Conservation (phyloP, 1,140 invertebrate species). For the Hylaeus anthracinus region DNA sequence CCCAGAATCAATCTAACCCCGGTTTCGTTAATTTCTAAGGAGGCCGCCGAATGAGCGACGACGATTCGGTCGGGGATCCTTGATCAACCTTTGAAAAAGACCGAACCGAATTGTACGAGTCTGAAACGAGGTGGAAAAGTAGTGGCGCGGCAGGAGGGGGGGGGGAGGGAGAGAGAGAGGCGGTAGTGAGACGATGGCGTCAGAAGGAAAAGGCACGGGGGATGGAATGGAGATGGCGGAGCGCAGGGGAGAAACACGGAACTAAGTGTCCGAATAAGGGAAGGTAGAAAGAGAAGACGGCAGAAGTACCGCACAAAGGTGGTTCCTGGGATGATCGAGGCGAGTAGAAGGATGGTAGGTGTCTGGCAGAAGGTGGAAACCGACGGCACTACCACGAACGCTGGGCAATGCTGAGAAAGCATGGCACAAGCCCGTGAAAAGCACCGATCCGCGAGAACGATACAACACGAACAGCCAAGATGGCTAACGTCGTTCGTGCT, state of each 20-base stretch:
- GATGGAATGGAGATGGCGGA: background rate
- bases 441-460: constrained; percentile 62
- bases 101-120: background rate
- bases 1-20: background rate
- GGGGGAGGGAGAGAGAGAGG: no score
- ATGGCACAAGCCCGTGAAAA: constrained; percentile 46
- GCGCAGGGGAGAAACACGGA: background rate
- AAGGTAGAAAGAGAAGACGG: constrained; percentile 15
- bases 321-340: constrained; percentile 43
- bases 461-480: constrained; percentile 61
- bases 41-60: background rate
- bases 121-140: constrained; percentile 45
- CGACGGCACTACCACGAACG: constrained; percentile 16
- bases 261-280: constrained; percentile 34
- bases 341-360: constrained; percentile 35
- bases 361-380: constrained; percentile 47
- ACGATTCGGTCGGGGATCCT: background rate
- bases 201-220: background rate
- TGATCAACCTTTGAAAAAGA: background rate
- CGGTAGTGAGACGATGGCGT: no score
- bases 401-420: constrained; percentile 54
- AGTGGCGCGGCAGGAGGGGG: background rate
- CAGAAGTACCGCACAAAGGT: constrained; percentile 43
- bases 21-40: background rate
- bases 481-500: constrained; percentile 53